Percentiles rank a stretch among this genome's conserved stretches.
These are phyloP conservation scores for Bombylius discolor DNA, from an alignment of 2,888 invertebrate genomes.

Conservation along the genomic window DNA sequence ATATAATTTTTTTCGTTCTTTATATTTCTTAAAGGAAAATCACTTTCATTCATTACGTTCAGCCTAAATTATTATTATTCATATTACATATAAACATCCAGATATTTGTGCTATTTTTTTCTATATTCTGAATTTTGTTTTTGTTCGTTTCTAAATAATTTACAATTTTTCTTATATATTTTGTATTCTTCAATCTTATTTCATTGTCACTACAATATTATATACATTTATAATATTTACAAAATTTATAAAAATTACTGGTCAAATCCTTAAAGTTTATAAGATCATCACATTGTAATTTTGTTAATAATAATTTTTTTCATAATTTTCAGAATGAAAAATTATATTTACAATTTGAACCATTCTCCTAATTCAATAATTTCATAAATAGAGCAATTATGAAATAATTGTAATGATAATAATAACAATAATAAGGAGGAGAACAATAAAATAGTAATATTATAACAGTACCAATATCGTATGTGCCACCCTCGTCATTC, in stretches of 20 bases:
- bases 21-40: too few species aligned
- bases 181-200: too few species aligned
- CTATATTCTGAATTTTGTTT: too few species aligned
- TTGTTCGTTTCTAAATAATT: too few species aligned
- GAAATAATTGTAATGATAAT: background rate
- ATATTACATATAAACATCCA: background rate
- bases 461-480: background rate
- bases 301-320: background rate
- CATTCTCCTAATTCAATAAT: too few species aligned
- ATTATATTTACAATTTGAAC: too few species aligned
- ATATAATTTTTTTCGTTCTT: too few species aligned
- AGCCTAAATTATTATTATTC: background rate
- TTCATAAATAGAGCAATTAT: background rate
- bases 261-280: background rate
- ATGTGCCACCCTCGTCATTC: constrained; percentile 46
- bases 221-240: too few species aligned
- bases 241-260: background rate
- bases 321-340: too few species aligned
- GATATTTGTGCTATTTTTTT: background rate
- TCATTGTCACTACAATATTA: too few species aligned
- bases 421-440: background rate
- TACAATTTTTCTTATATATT: too few species aligned
- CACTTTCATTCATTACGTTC: too few species aligned
- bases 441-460: background rate
- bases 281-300: background rate